Evolutionary conservation across 2,113 vertebrate species (phyloP), one percentile per base, ranked within the genome.

Genomic region (Lamprotornis superbus): DNA sequence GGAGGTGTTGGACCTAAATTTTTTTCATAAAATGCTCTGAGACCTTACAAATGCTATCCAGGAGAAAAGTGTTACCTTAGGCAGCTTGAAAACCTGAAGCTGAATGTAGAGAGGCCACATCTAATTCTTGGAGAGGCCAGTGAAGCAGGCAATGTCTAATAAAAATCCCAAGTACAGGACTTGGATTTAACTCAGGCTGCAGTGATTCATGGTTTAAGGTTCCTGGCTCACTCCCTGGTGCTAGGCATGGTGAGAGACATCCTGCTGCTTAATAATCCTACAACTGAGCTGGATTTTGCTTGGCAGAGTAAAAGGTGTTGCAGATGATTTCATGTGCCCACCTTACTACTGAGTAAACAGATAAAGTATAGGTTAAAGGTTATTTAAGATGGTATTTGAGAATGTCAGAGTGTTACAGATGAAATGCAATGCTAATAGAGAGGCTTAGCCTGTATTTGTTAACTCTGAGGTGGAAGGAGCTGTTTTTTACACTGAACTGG

Each of bases 151-250:
- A 71, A 9, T 22, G 21, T 44, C 79, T 85, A 88, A 92, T 88
- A 94, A 86, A 93, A 89, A 56, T 64, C 80, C 31, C 24, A 47
- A 86, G 28, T 65, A 60, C 49, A 37, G 69, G 73, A 75, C 53
- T 70, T 94, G 95, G 93, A 89, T 91, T 90, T 82, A 78, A 31
- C 44, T 91, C 61, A 87, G 94, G 91, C 71, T 94, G n/a, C 39
- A 89, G 52, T 94, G 93, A 96, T 95, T 95, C 89, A 94, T 89
- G 44, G 64, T 63, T 94, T 84, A 89, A 92, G 44, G 60, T 84
- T 95, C 89, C 83, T 94, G 95, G 95, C 93, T 89, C 87, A 69
- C 53, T 60, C 65, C 5, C 3, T 68, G 53, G 59, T 87, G 74
- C 85, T 91, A 84, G 91, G 74, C 56, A 84, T 28, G 39, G 65